A percentile compares a stretch with the other conserved stretches of the same genome.
Conservation (phyloP, 2,888 invertebrate genomes). For the Sminthurides aquaticus region DNA sequence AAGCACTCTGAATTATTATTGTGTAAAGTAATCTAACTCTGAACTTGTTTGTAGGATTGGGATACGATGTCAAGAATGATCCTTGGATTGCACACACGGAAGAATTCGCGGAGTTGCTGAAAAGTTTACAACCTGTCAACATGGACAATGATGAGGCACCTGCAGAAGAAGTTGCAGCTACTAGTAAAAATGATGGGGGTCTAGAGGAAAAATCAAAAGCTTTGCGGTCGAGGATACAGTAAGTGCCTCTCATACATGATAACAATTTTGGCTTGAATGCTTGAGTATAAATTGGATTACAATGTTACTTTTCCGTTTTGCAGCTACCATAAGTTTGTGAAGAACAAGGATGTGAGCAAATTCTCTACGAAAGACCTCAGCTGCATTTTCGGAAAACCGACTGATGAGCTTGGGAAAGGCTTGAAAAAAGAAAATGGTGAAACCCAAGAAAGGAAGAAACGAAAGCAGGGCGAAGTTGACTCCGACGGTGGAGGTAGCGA, state of each 20-base stretch:
- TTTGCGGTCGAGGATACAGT: conserved; percentile 38
- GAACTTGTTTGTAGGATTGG: conserved; percentile 33
- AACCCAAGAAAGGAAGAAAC: neutral
- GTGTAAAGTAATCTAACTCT: too few species aligned
- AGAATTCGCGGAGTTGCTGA: conserved; percentile 31
- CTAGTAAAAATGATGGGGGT: conserved; percentile 10
- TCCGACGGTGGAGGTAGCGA: too few species aligned
- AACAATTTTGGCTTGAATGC: neutral
- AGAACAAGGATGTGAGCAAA: conserved; percentile 39
- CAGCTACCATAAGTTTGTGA: conserved; percentile 39
- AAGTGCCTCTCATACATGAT: conserved; percentile 14
- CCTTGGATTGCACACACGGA: conserved; percentile 38
- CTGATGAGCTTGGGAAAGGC: neutral
- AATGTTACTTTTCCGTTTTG: conserved; percentile 13
- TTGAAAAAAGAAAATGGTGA: neutral
- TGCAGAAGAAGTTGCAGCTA: conserved; percentile 5
- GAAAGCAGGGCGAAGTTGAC: too few species aligned
- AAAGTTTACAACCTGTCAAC: conserved; percentile 8
- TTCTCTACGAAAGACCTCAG: conserved; percentile 31
- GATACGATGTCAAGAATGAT: conserved; percentile 31
- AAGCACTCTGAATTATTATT: neutral
- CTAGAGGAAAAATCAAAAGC: conserved; percentile 36
- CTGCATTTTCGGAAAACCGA: conserved; percentile 25
- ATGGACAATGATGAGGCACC: neutral
- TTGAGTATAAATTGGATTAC: too few species aligned